phyloP scores from a whole-genome alignment of 1,140 invertebrate genomes.

The Homarus americanus region DNA sequence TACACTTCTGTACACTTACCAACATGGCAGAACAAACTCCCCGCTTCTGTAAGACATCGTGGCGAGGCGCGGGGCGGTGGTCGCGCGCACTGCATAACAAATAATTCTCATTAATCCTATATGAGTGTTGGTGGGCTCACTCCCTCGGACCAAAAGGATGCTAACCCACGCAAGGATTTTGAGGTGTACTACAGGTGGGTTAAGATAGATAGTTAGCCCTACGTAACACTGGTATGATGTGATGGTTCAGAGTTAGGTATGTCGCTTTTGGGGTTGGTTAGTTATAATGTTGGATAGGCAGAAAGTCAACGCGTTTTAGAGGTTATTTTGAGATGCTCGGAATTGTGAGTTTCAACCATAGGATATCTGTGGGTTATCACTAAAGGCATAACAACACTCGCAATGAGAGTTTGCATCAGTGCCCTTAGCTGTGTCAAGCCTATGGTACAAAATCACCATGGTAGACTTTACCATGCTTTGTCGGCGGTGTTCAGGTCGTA shows the following conservation, averaged over 20 bases:
- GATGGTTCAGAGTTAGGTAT: not conserved
- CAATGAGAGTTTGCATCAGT: constrained; percentile 14
- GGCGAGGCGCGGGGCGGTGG: not conserved
- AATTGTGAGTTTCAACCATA: not conserved
- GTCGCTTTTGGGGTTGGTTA: not conserved
- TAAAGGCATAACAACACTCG: constrained; percentile 3
- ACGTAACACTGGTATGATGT: not conserved
- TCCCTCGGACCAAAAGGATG: not conserved
- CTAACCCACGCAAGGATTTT: not conserved
- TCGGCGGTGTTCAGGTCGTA: not conserved
- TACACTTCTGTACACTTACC: not conserved
- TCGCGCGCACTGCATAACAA: constrained; percentile 11
- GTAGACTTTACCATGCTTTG: not conserved
- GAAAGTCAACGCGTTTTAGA: not conserved
- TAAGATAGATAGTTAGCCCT: not conserved
- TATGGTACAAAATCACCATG: not conserved
- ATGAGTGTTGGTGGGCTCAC: constrained; percentile 5
- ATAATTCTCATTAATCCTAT: constrained; percentile 20
- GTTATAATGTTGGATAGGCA: not conserved
- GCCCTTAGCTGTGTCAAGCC: not conserved
- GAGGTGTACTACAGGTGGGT: not conserved
- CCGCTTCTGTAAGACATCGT: not conserved
- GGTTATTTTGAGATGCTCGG: not conserved
- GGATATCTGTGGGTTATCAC: not conserved
- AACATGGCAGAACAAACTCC: not conserved